Evolutionary conservation across 2,888 invertebrate genomes (phyloP).

Genomic region (Pterostichus niger): DNA sequence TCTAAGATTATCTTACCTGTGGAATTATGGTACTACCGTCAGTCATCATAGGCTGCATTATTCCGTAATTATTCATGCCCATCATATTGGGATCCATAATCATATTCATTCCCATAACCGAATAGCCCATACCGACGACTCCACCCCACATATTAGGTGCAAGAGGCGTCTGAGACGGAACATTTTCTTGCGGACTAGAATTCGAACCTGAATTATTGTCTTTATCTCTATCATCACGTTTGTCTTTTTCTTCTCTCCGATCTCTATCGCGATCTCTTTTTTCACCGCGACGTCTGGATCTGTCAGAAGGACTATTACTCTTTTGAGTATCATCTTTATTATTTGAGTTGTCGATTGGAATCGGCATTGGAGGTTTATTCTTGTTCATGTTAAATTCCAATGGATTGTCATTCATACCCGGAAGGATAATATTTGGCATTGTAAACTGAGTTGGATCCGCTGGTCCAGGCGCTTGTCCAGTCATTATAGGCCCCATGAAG

Average conservation of each 20-base stretch:
- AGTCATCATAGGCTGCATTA: slow-evolving; percentile 78
- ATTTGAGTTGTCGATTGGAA: slow-evolving; percentile 73
- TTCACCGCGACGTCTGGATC: slow-evolving; percentile 70
- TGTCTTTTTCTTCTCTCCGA: slow-evolving; percentile 76
- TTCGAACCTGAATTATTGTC: slow-evolving; percentile 75
- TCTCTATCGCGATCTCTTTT: slow-evolving; percentile 73
- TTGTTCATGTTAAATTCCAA: slow-evolving; percentile 83
- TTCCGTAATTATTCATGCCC: slow-evolving; percentile 78
- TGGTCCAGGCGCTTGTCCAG: slow-evolving; percentile 67
- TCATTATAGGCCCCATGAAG: slow-evolving; percentile 67
- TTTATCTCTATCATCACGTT: slow-evolving; percentile 74
- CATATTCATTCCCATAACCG: slow-evolving; percentile 80
- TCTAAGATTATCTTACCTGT: slow-evolving; percentile 19
- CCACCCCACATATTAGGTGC: slow-evolving; percentile 75
- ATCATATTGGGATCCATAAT: slow-evolving; percentile 84
- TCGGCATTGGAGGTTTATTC: slow-evolving; percentile 80
- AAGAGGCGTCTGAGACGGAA: slow-evolving; percentile 71
- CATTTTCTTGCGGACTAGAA: slow-evolving; percentile 72
- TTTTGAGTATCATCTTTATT: slow-evolving; percentile 76
- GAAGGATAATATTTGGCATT: slow-evolving; percentile 67
- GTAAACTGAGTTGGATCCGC: slow-evolving; percentile 69
- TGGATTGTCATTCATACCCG: slow-evolving; percentile 82
- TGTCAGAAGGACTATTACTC: slow-evolving; percentile 74
- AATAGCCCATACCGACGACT: slow-evolving; percentile 77
- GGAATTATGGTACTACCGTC: slow-evolving; percentile 74